Evolutionary conservation across 30 jellyfish, hydroid and myxozoan species (phyloP).

Genomic region (Nemopilema nomurai): DNA sequence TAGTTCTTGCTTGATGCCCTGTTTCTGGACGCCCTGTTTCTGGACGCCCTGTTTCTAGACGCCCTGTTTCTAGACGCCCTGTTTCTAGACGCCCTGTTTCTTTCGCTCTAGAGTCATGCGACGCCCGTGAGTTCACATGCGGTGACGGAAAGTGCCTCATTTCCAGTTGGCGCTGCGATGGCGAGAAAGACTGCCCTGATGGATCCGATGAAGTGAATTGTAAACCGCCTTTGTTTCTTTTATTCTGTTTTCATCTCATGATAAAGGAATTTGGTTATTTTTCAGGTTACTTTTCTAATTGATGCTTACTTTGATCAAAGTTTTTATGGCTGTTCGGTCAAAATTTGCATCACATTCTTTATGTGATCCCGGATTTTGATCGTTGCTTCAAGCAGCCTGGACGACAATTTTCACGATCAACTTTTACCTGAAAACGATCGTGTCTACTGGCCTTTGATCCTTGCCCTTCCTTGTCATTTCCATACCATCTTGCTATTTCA

Average conservation of each 20-base stretch:
- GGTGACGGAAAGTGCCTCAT: conserved; percentile 63
- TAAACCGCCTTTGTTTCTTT: background rate
- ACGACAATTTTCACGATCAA: too few species aligned
- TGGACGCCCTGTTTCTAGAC: too few species aligned
- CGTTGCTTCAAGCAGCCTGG: too few species aligned
- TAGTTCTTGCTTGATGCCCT: too few species aligned
- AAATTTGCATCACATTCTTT: too few species aligned
- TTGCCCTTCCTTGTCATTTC: background rate
- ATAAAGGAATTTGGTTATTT: background rate
- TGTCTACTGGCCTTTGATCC: background rate
- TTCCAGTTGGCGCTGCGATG: conserved; percentile 80
- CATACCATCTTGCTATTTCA: background rate
- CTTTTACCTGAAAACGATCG: background rate
- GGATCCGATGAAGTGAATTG: conserved; percentile 69
- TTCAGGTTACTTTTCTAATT: too few species aligned
- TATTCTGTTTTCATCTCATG: background rate
- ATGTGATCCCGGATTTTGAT: too few species aligned
- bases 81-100: background rate
- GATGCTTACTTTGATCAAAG: background rate
- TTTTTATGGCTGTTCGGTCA: background rate
- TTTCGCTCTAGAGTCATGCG: background rate
- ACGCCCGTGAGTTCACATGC: conserved; percentile 33
- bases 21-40: too few species aligned
- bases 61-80: too few species aligned
- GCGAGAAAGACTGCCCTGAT: conserved; percentile 70